Evolutionary conservation across 2,888 invertebrate genomes (phyloP), one percentile per base, ranked within the genome.

Genomic region (Deilephila elpenor): DNA sequence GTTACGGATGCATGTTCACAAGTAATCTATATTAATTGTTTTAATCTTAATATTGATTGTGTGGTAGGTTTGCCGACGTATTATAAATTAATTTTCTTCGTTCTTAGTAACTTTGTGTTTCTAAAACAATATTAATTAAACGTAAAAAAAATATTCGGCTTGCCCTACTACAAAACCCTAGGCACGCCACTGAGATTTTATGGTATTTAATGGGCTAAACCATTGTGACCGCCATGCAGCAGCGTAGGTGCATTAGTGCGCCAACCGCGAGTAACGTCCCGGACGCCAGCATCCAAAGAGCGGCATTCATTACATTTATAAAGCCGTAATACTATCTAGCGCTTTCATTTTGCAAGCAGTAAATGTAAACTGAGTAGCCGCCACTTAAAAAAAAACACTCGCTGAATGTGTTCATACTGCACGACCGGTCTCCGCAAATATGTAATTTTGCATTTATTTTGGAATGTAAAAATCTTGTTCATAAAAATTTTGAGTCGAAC

Each of bases 281-380:
- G 37, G 17, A 44, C 74, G 60, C 44, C 71, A 74, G 37, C 74
- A 70, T 76, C 74, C 74, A 75, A 74, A 74, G 71, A 77, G 70
- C 56, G 61, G 70, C 44, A 75, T 74, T 62, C 73, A 74, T 74
- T 76, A 74, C 71, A 44, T 72, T 71, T 72, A 32, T 59, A 25
- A 44, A 73, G 53, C 51, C 29, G 75, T 61, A 56, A 71, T 29
- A 71, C 25, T 44, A 37, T 37, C 37, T 37, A 59, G 20, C 7
- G 61, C 34, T 61, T 75, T 71, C 71, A 62, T 70, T 72, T 76
- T 74, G 25, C n/a, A 19, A 71, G n/a, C 56, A 56, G 25, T 25
- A 67, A 20, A 61, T 61, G 51, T 44, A 11, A 29, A 44, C 5
- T 25, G 25, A 44, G 8, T 51, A 17, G 37, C 60, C 25, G 29